Evolutionary conservation across 2,797 vertebrate genomes (phyloP), one percentile per base, ranked within the genome.

Genomic region (Iguana delicatissima): DNA sequence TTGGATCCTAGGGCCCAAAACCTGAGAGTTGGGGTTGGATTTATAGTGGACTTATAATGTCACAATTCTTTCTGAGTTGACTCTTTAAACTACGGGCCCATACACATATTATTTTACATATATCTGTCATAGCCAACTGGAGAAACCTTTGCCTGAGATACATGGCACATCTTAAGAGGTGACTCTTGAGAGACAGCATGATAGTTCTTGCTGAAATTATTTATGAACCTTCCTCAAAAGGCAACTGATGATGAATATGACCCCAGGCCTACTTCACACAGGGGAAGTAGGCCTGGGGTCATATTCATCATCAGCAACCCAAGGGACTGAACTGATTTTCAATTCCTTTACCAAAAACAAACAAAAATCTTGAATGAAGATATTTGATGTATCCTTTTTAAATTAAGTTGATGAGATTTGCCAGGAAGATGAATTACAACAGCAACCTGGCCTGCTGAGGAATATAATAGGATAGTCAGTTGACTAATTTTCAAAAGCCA

Each of bases 341-440:
- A 80, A 52, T 0, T 29, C 46, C n/a, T 59, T 46, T 85, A 83
- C 64, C 29, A 50, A 73, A 32, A 72, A 79, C 22, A 18, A 90
- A 38, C 7, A 59, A 88, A 72, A 91, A 46, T 16, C 57, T 82
- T 52, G 14, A 16, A 73, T 83, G 62, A 94, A 94, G 84, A 20
- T 42, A 57, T 69, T 79, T 94, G 89, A 5, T 80, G 93, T 90
- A 5, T 92, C 64, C 89, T 80, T 93, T 59, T 76, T 84, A 67
- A 92, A 92, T 4, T 72, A 86, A 85, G 52, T 59, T 84, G 89
- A 80, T 16, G 62, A 76, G 18, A 57, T 6, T 42, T 80, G 64
- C 77, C 87, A 86, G 6, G 14, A 77, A 72, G 16, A 92, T 91
- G 57, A 92, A 50, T 76, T 93, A 91, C 29, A 55, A 81, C 52